phyloP scores from a whole-genome alignment of 2,888 invertebrate genomes.

The Fragum sueziense region DNA sequence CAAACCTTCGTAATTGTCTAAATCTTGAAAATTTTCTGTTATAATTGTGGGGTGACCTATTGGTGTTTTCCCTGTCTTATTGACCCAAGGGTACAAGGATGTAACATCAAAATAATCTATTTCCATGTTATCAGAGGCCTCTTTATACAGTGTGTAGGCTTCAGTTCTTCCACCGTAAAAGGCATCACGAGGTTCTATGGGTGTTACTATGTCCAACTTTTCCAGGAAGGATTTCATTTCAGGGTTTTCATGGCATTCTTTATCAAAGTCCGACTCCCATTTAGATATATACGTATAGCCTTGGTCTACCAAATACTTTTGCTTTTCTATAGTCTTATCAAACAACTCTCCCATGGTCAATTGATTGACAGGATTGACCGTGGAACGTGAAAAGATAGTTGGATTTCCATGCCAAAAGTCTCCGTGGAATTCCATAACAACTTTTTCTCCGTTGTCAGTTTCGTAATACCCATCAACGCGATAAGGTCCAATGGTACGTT shows the following conservation, averaged over 20 bases:
- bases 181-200: too few species aligned
- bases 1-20: conserved; percentile 26
- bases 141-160: conserved; percentile 61
- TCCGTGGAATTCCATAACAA: conserved; percentile 45
- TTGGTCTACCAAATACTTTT: conserved; percentile 27
- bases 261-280: too few species aligned
- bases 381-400: too few species aligned
- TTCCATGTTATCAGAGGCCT: conserved; percentile 13
- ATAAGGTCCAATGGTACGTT: conserved; percentile 36
- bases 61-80: conserved; percentile 63
- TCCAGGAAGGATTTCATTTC: too few species aligned
- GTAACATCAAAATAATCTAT: too few species aligned
- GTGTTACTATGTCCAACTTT: too few species aligned
- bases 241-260: too few species aligned
- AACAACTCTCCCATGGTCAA: conserved; percentile 46
- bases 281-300: too few species aligned
- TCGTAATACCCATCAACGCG: conserved; percentile 42
- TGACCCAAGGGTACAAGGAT: conserved; percentile 23
- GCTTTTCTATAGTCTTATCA: conserved; percentile 35
- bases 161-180: conserved; percentile 71
- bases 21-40: conserved; percentile 65
- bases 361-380: conserved; percentile 30
- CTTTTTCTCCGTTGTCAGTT: conserved; percentile 19
- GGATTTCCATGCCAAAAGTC: conserved; percentile 49
- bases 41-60: conserved; percentile 66